Evolutionary conservation across 1,140 invertebrate species (phyloP).

Genomic region (Leguminivora glycinivorella): DNA sequence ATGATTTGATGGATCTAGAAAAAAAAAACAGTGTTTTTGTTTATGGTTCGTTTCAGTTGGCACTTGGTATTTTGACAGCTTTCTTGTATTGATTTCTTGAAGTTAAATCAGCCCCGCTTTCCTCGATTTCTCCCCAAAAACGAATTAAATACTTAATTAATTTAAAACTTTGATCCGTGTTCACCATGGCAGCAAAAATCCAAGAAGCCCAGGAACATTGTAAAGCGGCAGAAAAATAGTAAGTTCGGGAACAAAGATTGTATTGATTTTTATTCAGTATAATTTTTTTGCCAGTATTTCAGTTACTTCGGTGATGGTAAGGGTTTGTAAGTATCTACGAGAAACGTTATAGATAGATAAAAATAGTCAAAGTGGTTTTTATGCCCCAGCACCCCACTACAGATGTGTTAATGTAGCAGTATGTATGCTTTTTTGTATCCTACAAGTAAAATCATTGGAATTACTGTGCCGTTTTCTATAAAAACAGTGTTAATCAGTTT

Average conservation of each 20-base stretch:
- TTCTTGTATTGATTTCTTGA: conserved; percentile 7
- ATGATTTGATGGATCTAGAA: no score
- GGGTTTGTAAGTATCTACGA: neutral
- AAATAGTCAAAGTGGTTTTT: no score
- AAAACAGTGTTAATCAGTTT: no score
- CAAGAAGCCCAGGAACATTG: conserved; percentile 64
- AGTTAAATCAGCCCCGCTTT: neutral
- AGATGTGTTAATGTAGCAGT: no score
- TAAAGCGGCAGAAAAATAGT: conserved; percentile 65
- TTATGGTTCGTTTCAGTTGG: neutral
- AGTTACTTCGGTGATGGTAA: neutral
- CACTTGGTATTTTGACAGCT: neutral
- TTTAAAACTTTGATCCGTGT: neutral
- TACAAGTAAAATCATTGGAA: no score
- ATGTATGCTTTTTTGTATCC: no score
- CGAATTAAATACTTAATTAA: neutral
- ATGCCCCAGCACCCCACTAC: no score
- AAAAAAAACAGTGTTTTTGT: neutral
- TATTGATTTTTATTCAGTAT: conserved; percentile 9
- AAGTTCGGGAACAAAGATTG: conserved; percentile 37
- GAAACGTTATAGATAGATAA: no score
- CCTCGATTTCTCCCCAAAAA: neutral
- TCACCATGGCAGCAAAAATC: conserved; percentile 59
- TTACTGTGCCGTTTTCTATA: no score
- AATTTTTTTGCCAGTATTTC: neutral